Base-by-base conservation (phyloP, 2,888 invertebrate genomes). In the Anthrax anthrax region DNA sequence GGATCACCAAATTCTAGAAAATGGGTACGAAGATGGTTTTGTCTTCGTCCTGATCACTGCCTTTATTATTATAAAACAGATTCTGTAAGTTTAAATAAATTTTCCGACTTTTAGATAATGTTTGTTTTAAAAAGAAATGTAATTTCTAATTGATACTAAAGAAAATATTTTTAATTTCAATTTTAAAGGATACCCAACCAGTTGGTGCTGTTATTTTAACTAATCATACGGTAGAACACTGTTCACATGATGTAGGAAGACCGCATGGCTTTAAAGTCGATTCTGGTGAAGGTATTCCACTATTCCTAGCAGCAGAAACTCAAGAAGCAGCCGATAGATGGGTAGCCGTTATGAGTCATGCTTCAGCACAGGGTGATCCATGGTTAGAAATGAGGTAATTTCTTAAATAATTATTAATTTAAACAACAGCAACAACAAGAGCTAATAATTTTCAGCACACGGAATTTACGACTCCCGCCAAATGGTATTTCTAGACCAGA, bases 61-160 rank as follows among this genome's bases (percentile, higher is more conserved):
- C 76, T 95, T 51, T 95, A 94, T 69, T 92, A 87, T 70, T 95
- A 92, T 71, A 94, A 92, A 73, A 85, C 84, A 58, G 88, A 90
- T 68, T 75, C 81, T 67, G 91, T 91, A 68, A 74, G 78, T 71
- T 41, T 44, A 36, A 19, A n/a, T n/a, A n/a, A n/a, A n/a, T n/a
- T n/a, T n/a, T n/a, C n/a, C n/a, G n/a, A n/a, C 27, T 39, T 38
- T 37, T 42, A 40, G n/a, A n/a, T n/a, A n/a, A 14, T n/a, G 39
- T 18, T 18, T 19, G 36, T 32, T 18, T 23, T 6, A 14, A 23
- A 8, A 23, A 8, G 4, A 23, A 6, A 23, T 23, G 23, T 8
- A 4, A 8, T 23, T 6, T 8, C 8, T 23, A 23, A 23, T 4
- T 23, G 13, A 37, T 34, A 34, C 9, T 9, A 18, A 39, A 19